Base-by-base conservation (phyloP, 2,888 invertebrate species). In the Nasonovia ribisnigri region DNA sequence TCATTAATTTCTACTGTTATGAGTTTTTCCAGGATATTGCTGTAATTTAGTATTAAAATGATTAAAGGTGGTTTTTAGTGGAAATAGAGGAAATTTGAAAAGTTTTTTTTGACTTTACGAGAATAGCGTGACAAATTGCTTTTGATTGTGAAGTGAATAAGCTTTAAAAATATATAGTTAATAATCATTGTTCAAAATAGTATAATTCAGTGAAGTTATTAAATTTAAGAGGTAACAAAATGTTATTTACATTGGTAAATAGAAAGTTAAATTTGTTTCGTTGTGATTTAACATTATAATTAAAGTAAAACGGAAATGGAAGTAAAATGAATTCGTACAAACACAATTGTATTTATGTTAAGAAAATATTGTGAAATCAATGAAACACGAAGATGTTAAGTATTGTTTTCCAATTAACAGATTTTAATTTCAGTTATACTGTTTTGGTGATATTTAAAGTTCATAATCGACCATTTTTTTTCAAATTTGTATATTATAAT, bases 321-420 rank as follows among this genome's bases (percentile, higher is more conserved):
- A 86, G 46, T n/a, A 46, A 57, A 57, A 24, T 13, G 0, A 84
- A 24, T 84, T 42, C 26, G 36, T 54, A 48, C 16, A 57, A 43
- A 57, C n/a, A n/a, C n/a, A 91, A 57, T 91, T 91, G 54, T 84
- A 57, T 91, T 86, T 91, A 91, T 91, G 36, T 84, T 57, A 26
- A 84, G 57, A 57, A 90, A 91, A 91, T 91, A 57, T 54, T 5
- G 1, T 13, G 24, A 91, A 57, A 89, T 43, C 20, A 43, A n/a
- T 84, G n/a, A 54, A 57, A 42, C 57, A 36, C 54, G 26, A 29
- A 26, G 0, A 43, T 84, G 16, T 29, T 29, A 20, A 3, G 6
- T 48, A 54, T 26, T 90, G 43, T 26, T 51, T 54, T 42, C 6
- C 24, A 36, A 36, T 46, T 60, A 84, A 29, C 51, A 54, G 26